Base-by-base conservation (phyloP, 2,113 vertebrate genomes). In the Turdus rufiventris region DNA sequence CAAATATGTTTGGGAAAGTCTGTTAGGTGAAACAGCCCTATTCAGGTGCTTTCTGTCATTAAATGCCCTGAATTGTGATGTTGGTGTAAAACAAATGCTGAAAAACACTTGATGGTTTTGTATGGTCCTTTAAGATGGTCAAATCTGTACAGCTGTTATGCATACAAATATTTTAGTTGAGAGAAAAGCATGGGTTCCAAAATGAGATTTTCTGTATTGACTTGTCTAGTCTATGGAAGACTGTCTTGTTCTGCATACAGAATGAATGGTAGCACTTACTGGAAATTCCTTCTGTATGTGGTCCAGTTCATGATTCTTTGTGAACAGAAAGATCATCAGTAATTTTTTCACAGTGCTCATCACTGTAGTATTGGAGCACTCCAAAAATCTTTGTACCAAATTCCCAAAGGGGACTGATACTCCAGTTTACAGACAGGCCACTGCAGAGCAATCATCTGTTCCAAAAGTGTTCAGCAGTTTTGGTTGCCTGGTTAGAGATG, bases 341-440 rank as follows among this genome's bases (percentile, higher is more conserved):
- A 28, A 57, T 76, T 83, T 70, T 34, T 70, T 57, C 40, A 24
- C 6, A 21, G 8, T n/a, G 18, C 28, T 89, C 8, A 42, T 71
- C 10, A 6, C 7, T 54, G 40, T 42, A 29, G 29, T 70, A 15
- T 61, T 6, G 2, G 28, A 79, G 23, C 38, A 23, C 28, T 61
- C 20, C 31, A 8, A 48, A 45, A 85, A 28, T 65, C n/a, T 74
- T 81, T 71, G 66, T 31, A 24, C 25, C 33, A 9, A 66, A n/a
- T 87, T 82, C 31, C 13, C 15, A 36, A 78, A 72, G 16, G 67
- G 6, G n/a, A 48, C 2, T 1, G 9, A 51, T 58, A 45, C 7
- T 71, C 8, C 36, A 24, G 0, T 45, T 11, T 82, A 33, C 15
- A 82, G 25, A 21, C 24, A 18, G 0, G 0, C 18, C 16, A n/a